Conservation (phyloP, 2,113 vertebrate species). For the Istiophorus platypterus region DNA sequence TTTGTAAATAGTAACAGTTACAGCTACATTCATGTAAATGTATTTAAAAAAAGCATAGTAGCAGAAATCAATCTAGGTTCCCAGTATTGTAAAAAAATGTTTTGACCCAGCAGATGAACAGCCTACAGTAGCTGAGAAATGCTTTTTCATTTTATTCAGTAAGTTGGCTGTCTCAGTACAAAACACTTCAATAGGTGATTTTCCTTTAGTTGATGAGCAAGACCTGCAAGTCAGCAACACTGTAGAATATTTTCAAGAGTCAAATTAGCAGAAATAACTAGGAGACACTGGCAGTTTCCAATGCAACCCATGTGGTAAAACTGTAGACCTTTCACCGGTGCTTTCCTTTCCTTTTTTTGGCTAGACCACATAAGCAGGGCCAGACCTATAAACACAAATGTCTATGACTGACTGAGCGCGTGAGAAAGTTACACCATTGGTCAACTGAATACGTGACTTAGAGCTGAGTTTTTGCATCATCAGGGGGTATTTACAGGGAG, state of each 20-base stretch:
- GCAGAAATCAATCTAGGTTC: neutral
- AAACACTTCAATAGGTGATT: conserved; percentile 11
- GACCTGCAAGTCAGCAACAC: conserved; percentile 19
- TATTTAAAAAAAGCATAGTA: neutral
- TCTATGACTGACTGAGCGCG: too few relatives aligned
- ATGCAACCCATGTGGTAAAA: neutral
- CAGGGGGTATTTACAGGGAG: too few relatives aligned
- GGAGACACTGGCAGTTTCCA: neutral
- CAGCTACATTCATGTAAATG: neutral
- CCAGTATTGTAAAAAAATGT: neutral
- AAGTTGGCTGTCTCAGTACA: neutral
- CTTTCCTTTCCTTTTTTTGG: neutral
- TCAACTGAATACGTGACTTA: too few relatives aligned
- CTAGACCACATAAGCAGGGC: too few relatives aligned
- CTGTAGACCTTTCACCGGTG: neutral
- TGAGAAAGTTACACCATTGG: too few relatives aligned
- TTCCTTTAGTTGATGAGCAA: conserved; percentile 5
- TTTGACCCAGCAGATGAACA: conserved; percentile 5
- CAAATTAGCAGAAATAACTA: conserved; percentile 25
- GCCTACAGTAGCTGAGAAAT: neutral
- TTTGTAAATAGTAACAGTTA: neutral
- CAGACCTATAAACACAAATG: too few relatives aligned
- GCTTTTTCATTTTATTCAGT: neutral
- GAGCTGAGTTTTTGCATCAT: too few relatives aligned
- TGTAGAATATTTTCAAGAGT: neutral